phyloP scores from a whole-genome alignment of 1,140 invertebrate genomes.

The Mesaphorura yosii region DNA sequence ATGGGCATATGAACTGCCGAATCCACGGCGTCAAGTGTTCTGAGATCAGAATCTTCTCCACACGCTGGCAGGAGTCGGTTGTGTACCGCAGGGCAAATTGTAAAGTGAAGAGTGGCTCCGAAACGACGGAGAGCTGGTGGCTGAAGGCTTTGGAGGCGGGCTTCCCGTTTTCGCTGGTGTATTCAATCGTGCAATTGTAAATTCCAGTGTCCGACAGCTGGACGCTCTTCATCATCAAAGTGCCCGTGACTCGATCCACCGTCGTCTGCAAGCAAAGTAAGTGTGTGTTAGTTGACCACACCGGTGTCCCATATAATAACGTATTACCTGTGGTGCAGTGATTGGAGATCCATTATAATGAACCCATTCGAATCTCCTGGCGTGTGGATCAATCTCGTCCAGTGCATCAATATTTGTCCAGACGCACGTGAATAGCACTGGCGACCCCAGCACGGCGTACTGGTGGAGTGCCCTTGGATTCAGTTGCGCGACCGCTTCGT shows the following conservation, averaged over 20 bases:
- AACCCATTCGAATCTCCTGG: background rate
- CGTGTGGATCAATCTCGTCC: background rate
- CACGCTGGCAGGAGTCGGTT: background rate
- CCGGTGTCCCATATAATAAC: background rate
- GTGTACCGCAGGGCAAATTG: background rate
- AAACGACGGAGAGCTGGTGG: slow-evolving; percentile 1
- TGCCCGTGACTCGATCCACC: background rate
- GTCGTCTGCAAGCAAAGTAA: background rate
- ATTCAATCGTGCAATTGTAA: background rate
- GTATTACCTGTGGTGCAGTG: background rate
- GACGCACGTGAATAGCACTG: background rate
- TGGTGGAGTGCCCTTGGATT: background rate
- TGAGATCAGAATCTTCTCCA: background rate
- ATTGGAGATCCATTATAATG: background rate
- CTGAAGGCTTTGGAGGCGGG: background rate
- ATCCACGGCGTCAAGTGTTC: background rate
- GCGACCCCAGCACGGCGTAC: background rate
- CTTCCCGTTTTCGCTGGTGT: no score
- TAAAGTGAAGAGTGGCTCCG: background rate
- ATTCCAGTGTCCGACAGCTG: slow-evolving; percentile 1
- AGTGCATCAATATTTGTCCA: background rate
- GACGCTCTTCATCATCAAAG: background rate
- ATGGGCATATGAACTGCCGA: background rate
- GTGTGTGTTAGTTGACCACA: background rate
- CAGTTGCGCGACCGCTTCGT: background rate